A percentile compares a stretch with the other conserved stretches of the same genome.
These are phyloP conservation scores for Berghia stephanieae DNA, from an alignment of 1,140 invertebrate genomes.

Conservation along the genomic window DNA sequence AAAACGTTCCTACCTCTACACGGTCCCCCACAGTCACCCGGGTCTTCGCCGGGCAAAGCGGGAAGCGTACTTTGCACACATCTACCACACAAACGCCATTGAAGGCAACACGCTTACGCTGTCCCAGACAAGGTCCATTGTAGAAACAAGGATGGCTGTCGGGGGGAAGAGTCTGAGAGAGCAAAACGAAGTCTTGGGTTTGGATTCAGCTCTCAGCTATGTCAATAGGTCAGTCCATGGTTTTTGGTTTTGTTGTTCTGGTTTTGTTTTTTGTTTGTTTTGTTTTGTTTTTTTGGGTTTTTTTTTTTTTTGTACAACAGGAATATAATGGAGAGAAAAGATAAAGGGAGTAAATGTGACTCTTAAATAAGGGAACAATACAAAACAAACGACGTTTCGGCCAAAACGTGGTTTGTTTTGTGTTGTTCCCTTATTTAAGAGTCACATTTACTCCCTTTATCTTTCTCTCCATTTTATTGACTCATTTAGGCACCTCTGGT, in stretches of 20 bases:
- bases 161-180: slow-evolving; percentile 94
- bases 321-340: too few species aligned
- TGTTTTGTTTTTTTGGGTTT: too few species aligned
- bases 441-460: too few species aligned
- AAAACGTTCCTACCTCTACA: slow-evolving; percentile 83
- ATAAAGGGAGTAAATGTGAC: too few species aligned
- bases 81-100: slow-evolving; percentile 97
- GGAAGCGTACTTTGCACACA: slow-evolving; percentile 94
- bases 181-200: slow-evolving; percentile 83
- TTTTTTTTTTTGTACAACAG: too few species aligned
- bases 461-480: too few species aligned
- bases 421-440: too few species aligned
- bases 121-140: slow-evolving; percentile 88
- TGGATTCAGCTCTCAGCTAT: slow-evolving; percentile 95
- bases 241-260: not conserved
- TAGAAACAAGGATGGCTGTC: slow-evolving; percentile 92
- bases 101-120: slow-evolving; percentile 97
- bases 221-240: slow-evolving; percentile 88
- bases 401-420: too few species aligned
- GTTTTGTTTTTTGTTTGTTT: not conserved
- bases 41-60: slow-evolving; percentile 88
- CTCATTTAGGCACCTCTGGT: too few species aligned
- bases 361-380: too few species aligned
- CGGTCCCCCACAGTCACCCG: slow-evolving; percentile 81
- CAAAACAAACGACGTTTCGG: too few species aligned